Base-by-base conservation (phyloP, 2,888 invertebrate genomes). In the Morinoia aosen region DNA sequence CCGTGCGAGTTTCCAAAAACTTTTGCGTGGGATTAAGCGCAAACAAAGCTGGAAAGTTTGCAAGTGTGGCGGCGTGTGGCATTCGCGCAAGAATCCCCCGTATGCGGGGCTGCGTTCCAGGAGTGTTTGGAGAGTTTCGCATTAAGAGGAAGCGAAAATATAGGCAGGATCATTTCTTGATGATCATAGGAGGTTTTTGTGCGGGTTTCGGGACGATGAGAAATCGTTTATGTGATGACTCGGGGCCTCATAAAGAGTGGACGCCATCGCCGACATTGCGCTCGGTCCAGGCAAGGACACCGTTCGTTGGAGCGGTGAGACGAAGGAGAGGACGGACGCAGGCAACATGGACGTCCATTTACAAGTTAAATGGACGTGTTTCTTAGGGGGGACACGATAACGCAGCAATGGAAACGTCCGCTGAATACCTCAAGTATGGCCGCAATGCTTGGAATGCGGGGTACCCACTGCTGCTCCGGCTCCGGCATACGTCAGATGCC, bases 91-190 rank as follows among this genome's bases (percentile, higher is more conserved):
- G 93, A 93, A 93, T 93, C 93, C 58, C 12, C 93, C 93, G 93
- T 57, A 93, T 93, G 93, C 93, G 58, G 57, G 12, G 93, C 93
- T 33, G 93, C 93, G 93, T 93, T 93, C 93, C 93, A 48, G 25
- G 93, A 93, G 93, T 57, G 93, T 56, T 93, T 93, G 57, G 93
- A 93, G 93, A 56, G 93, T 93, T 93, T 93, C 48, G 93, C 93
- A 93, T 93, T 93, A 93, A 48, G 93, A 93, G 93, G 93, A 93
- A 93, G 93, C 93, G 93, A 93, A 93, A 93, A 93, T 93, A 57
- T 93, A 93, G 93, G 93, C 93, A 93, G 57, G 93, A 93, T 93
- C 93, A 93, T 93, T 93, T 93, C 93, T 93, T 93, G 93, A 93
- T 93, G 93, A 93, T 93, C 93, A 93, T 93, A 93, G 93, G 56